Conservation (phyloP, 1,140 invertebrate species). For the Zaprionus camerounensis region DNA sequence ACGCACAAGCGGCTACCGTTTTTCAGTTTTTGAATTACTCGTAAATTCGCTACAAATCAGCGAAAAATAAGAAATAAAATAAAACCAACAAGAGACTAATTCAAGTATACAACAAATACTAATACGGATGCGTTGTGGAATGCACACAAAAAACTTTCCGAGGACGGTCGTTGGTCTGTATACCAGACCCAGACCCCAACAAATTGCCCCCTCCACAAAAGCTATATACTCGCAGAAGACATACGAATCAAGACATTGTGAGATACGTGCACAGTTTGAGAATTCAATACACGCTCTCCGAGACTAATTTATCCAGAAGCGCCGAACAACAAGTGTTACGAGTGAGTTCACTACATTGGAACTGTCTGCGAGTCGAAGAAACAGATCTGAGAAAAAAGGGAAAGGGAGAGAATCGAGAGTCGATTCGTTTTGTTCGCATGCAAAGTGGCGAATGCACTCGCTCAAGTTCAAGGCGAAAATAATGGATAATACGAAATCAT, state of each 20-base stretch:
- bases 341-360: constrained; percentile 4
- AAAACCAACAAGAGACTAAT: constrained; percentile 34
- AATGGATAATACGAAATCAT: background rate
- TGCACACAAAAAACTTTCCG: constrained; percentile 46
- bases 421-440: background rate
- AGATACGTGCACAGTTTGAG: constrained; percentile 14
- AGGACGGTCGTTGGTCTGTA: constrained; percentile 75
- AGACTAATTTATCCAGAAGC: constrained; percentile 26
- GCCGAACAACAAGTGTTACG: background rate
- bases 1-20: constrained; percentile 61
- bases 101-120: constrained; percentile 29
- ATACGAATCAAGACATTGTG: constrained; percentile 14
- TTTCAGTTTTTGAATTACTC: constrained; percentile 27
- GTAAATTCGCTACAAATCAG: constrained; percentile 13
- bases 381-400: constrained; percentile 47
- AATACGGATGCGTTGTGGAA: constrained; percentile 65
- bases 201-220: constrained; percentile 4
- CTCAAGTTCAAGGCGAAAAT: constrained; percentile 66
- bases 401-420: constrained; percentile 41
- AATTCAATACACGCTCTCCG: constrained; percentile 32
- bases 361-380: background rate
- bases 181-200: constrained; percentile 25
- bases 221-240: background rate
- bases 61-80: constrained; percentile 1
- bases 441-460: constrained; percentile 40